phyloP scores from a whole-genome alignment of 2,797 vertebrate genomes.

The Tragelaphus eurycerus region DNA sequence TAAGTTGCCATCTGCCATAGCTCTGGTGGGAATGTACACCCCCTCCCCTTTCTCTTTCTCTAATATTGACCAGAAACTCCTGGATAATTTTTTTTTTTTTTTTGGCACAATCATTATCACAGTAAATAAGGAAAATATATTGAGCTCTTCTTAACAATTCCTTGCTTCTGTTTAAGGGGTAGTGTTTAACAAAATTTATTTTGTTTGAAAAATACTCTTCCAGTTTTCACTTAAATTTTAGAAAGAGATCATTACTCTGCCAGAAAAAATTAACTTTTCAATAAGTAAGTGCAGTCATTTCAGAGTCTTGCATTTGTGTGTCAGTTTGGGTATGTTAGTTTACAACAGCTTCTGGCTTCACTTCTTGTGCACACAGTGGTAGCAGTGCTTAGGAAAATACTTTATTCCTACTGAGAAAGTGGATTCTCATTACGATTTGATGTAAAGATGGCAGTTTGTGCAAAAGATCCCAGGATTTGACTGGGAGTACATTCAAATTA shows the following conservation, averaged over 20 bases:
- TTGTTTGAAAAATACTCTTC: neutral
- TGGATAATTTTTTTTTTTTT: neutral
- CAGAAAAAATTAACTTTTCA: neutral
- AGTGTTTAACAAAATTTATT: neutral
- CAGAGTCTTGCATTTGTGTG: neutral
- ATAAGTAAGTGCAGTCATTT: neutral
- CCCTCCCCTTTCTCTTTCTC: neutral
- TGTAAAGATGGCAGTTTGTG: neutral
- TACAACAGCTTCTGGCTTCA: neutral
- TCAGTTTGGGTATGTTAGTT: neutral
- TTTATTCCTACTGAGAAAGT: neutral
- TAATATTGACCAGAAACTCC: neutral
- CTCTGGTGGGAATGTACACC: neutral
- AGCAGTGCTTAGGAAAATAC: neutral
- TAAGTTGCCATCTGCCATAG: neutral
- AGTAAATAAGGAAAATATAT: neutral
- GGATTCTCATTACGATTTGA: neutral
- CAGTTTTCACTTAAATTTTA: neutral
- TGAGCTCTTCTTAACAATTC: neutral
- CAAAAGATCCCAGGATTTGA: neutral
- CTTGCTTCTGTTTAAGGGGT: neutral
- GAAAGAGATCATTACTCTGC: neutral
- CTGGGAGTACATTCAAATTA: neutral
- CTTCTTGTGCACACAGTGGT: neutral
- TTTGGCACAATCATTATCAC: neutral